phyloP scores from a whole-genome alignment of 2,113 vertebrate species.

The cattle (Bos taurus) region ARS-UCD2.0 NC_037342.1:70480001-70480500 shows the following conservation, averaged over 20 bases:
- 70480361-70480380: background rate
- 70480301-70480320: background rate
- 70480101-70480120: background rate
- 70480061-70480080: background rate
- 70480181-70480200: background rate
- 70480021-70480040: background rate
- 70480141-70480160: background rate
- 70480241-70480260: background rate
- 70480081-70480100: background rate
- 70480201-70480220: background rate
- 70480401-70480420: background rate
- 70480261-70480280: background rate
- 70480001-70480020: background rate
- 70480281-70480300: background rate
- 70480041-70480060: background rate
- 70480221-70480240: background rate
- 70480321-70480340: background rate
- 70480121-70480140: background rate
- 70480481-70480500: background rate
- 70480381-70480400: rapidly evolving
- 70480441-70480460: background rate
- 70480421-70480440: background rate
- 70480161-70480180: background rate
- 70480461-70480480: background rate
- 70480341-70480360: background rate